Evolutionary conservation across 1,140 invertebrate species (phyloP), one percentile per base, ranked within the genome.

Genomic region (Rhysida immarginata): DNA sequence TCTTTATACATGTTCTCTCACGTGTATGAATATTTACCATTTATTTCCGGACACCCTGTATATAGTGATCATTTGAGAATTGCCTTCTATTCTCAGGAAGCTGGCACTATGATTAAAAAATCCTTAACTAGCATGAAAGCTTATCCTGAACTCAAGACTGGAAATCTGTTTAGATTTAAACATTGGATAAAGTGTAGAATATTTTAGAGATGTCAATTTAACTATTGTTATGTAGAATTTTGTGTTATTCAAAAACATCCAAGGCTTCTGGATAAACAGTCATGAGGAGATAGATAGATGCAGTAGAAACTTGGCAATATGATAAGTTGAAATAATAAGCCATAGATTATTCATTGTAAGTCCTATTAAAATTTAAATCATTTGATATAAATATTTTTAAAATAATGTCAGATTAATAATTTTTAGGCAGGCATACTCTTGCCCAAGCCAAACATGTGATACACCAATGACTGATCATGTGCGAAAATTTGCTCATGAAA

Each of bases 401-500:
- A 11, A 11, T 46, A 46, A 5, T 18, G 20, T 18, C 44, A 46
- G 5, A 13, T 18, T 46, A 8, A 8, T 41, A 18, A 16, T 11
- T 46, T 46, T 46, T 23, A 51, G 49, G 49, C 49, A 24, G 8
- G 62, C 83, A 1, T 93, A 91, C 66, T 79, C 79, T 26, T 98
- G 95, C 66, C 85, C 85, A 0, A 86, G 84, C 0, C 71, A 77
- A n/a, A 62, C 62, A 1, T 96, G 93, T 71, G 79, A 82, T 26
- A 79, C 84, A 2, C 80, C 89, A 1, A 92, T 96, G 78, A 73
- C 87, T 27, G 83, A 91, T 46, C 95, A 99, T 68, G 79, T 91
- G 1, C 74, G 94, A 26, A 75, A 85, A 59, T 89, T 91, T 68
- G 82, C 84, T 0, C 86, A 89, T 66, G 81, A 81, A 2, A 78